Evolutionary conservation across 2,113 vertebrate species (phyloP).

Genomic region (Dendrocopos noguchii): DNA sequence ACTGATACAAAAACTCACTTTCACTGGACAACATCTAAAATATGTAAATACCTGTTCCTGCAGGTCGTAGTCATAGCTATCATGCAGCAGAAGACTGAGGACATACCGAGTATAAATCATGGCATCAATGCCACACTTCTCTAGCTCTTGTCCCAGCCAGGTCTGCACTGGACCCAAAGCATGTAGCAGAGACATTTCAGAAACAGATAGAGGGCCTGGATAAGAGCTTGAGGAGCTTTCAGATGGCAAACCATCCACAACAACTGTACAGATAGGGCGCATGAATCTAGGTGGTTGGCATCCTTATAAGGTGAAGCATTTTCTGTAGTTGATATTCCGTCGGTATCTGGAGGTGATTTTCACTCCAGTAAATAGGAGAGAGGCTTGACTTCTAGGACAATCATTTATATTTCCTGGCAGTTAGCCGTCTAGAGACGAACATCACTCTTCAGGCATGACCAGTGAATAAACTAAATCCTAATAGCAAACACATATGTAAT

Average conservation of each 20-base stretch:
- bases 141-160: conserved; percentile 99
- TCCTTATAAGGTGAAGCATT: conserved; percentile 85
- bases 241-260: conserved; percentile 93
- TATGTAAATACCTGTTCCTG: conserved; percentile 93
- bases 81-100: conserved; percentile 98
- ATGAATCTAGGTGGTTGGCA: conserved; percentile 93
- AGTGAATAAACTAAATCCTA: conserved; percentile 81
- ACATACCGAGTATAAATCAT: conserved; percentile 99
- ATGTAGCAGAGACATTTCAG: conserved; percentile 98
- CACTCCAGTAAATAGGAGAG: conserved; percentile 86
- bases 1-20: conserved; percentile 35
- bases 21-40: conserved; percentile 58
- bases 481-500: conserved; percentile 78
- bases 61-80: conserved; percentile 97
- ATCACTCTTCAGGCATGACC: conserved; percentile 90
- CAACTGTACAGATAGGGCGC: conserved; percentile 90
- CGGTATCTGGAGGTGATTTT: conserved; percentile 82
- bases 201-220: conserved; percentile 85
- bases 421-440: conserved; percentile 80
- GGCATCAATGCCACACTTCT: conserved; percentile 99
- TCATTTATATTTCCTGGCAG: conserved; percentile 84
- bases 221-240: conserved; percentile 87
- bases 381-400: conserved; percentile 85
- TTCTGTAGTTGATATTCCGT: conserved; percentile 78
- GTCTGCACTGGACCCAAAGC: conserved; percentile 98